Evolutionary conservation across 2,113 vertebrate genomes (phyloP).

Genomic region (Spea bombifrons): DNA sequence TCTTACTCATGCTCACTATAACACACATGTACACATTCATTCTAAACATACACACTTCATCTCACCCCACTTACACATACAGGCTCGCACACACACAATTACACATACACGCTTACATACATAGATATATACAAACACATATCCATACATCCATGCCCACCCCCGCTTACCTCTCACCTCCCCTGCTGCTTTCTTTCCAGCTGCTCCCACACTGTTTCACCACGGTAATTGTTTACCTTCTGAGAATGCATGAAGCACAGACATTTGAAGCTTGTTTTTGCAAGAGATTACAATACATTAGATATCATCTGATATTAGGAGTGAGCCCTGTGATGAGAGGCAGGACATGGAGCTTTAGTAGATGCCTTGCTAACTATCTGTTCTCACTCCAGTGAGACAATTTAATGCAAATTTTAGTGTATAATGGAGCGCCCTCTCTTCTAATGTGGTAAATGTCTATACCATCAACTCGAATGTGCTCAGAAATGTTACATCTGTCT

Average conservation of each 20-base stretch:
- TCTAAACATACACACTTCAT: too few species aligned
- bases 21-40: too few species aligned
- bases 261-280: constrained; percentile 19
- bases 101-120: too few species aligned
- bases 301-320: constrained; percentile 4
- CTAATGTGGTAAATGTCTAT: constrained; percentile 30
- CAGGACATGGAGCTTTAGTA: constrained; percentile 1
- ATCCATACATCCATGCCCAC: too few species aligned
- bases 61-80: too few species aligned
- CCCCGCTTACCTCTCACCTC: too few species aligned
- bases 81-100: too few species aligned
- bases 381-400: constrained; percentile 33
- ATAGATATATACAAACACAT: too few species aligned
- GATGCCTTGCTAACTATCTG: constrained; percentile 36
- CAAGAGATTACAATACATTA: constrained; percentile 5
- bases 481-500: constrained; percentile 24
- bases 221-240: too few species aligned
- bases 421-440: constrained; percentile 19
- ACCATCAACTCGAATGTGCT: constrained; percentile 13
- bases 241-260: not conserved
- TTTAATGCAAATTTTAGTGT: constrained; percentile 36
- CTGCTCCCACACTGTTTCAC: too few species aligned
- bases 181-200: too few species aligned
- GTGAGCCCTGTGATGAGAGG: not conserved
- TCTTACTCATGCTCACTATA: too few species aligned